Evolutionary conservation across 1,140 invertebrate genomes (phyloP).

Genomic region (Heliothis virescens): DNA sequence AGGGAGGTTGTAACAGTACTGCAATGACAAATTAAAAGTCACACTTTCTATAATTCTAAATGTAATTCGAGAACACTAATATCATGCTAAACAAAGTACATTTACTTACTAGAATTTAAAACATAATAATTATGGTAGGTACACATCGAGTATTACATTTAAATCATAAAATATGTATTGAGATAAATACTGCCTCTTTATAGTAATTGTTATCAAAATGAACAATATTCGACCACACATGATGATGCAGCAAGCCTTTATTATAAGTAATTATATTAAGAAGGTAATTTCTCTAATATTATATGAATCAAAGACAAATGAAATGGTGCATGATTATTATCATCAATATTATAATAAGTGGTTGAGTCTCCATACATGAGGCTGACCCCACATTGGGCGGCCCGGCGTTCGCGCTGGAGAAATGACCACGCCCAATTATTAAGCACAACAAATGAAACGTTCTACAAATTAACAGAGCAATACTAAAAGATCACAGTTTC

Average conservation of each 20-base stretch:
- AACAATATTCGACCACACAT: constrained; percentile 19
- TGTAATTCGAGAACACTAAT: constrained; percentile 60
- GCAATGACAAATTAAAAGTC: constrained; percentile 53
- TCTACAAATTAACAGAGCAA: constrained; percentile 59
- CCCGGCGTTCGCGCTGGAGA: no score
- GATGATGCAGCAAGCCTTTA: constrained; percentile 37
- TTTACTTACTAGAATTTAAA: constrained; percentile 49
- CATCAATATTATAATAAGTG: constrained; percentile 19
- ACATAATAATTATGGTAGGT: constrained; percentile 51
- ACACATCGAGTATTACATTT: constrained; percentile 59
- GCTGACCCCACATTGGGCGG: no score
- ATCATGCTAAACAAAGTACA: constrained; percentile 51
- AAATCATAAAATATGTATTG: constrained; percentile 42
- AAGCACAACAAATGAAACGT: constrained; percentile 43
- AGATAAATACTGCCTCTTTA: constrained; percentile 35
- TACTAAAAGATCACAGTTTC: constrained; percentile 65
- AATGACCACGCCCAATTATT: neutral
- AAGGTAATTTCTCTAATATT: constrained; percentile 18
- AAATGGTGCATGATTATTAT: constrained; percentile 23
- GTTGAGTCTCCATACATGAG: constrained; percentile 15
- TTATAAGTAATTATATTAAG: constrained; percentile 25
- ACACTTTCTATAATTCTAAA: constrained; percentile 55
- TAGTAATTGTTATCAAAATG: constrained; percentile 31
- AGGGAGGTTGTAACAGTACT: constrained; percentile 56
- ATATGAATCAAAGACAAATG: constrained; percentile 35